Evolutionary conservation across 2,113 vertebrate species (phyloP).

Genomic region (Onychostruthus taczanowskii): DNA sequence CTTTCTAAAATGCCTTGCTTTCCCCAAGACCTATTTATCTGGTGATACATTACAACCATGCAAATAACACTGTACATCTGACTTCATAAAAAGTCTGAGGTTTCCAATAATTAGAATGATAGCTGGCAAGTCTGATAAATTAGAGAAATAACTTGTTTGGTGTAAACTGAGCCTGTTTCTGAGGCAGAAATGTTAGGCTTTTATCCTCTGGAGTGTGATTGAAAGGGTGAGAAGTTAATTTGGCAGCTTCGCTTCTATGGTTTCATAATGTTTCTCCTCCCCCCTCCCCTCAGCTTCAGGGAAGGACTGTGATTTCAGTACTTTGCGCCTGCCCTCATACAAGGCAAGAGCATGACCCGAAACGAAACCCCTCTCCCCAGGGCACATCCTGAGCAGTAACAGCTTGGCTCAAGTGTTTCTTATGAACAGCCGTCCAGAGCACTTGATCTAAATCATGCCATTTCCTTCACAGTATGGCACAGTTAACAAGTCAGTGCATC

Average conservation of each 20-base stretch:
- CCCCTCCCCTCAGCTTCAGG: slow-evolving; percentile 72
- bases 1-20: not conserved
- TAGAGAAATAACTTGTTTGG: slow-evolving; percentile 78
- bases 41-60: not conserved
- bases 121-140: slow-evolving; percentile 76
- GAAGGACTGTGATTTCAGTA: slow-evolving; percentile 73
- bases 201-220: slow-evolving; percentile 99
- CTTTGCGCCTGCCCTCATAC: slow-evolving; percentile 84
- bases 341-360: slow-evolving; percentile 93
- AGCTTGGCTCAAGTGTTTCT: slow-evolving; percentile 99
- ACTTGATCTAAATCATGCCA: slow-evolving; percentile 88
- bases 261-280: slow-evolving; percentile 92
- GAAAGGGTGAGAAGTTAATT: slow-evolving; percentile 99
- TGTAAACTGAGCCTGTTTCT: slow-evolving; percentile 84
- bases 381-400: slow-evolving; percentile 99
- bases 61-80: slow-evolving; percentile 22
- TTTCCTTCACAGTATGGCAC: slow-evolving; percentile 88
- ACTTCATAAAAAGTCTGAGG: slow-evolving; percentile 52
- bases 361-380: slow-evolving; percentile 97
- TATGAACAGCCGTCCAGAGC: slow-evolving; percentile 86
- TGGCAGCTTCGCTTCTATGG: slow-evolving; percentile 97
- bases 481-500: slow-evolving; percentile 88
- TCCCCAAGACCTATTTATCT: not conserved
- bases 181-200: slow-evolving; percentile 86
- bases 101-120: slow-evolving; percentile 72